Base-by-base conservation (phyloP, 2,797 vertebrate genomes). In the Gobio occitaniae region DNA sequence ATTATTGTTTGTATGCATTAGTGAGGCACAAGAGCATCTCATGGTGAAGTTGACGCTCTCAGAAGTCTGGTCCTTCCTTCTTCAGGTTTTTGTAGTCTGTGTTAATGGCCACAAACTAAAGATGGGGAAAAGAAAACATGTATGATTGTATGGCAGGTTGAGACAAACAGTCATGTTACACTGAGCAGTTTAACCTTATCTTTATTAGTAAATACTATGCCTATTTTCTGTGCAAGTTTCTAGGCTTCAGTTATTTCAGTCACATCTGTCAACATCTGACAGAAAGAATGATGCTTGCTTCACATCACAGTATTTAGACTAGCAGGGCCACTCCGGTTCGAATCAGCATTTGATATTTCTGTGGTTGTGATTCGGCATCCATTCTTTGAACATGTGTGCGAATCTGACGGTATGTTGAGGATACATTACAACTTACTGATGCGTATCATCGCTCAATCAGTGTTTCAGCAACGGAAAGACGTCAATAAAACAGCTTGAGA, bases 1-100 rank as follows among this genome's bases (percentile, higher is more conserved):
- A 65, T 65, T 15, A 3, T 36, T 66, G 1, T 32, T 16, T 50
- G 15, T 29, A 16, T 19, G 25, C 17, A 6, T 4, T 50, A 17
- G 9, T 52, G 29, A 72, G 69, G n/a, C 1, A 13, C 29, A 74
- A 32, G n/a, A 25, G 15, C 25, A 32, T 52, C 25, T 74, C 9
- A 19, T 63, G 21, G 44, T 5, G 5, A 47, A 16, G 36, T n/a
- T 59, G 4, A 29, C 0, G 15, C 59, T 15, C 19, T 93, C 92
- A 96, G 92, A 95, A 96, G 56, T 94, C 95, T 21, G 95, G 96
- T 0, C 95, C 92, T 1, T 96, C 94, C 89, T 96, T 96, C 94
- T 96, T 96, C 90, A 96, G 94, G 83, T 89, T 94, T 90, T 96
- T 95, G 91, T 96, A 96, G 91, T 96, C 95, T 0, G 94, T 95